These are phyloP conservation scores for Cosmorhoe ocellata DNA, from an alignment of 2,888 invertebrate genomes.

Conservation along the genomic window DNA sequence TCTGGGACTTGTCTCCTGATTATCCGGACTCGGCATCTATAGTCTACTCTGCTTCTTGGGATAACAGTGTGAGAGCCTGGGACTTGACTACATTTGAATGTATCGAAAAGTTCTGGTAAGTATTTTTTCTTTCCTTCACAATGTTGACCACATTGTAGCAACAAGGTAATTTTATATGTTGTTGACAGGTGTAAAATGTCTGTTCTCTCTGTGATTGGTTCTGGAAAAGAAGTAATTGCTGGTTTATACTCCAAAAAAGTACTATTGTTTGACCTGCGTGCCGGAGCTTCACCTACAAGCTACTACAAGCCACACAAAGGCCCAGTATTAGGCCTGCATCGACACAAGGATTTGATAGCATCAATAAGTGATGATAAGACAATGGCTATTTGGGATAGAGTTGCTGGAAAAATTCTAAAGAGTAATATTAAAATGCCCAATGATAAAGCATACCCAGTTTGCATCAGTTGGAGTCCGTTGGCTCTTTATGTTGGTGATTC, in stretches of 20 bases:
- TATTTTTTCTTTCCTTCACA: background rate
- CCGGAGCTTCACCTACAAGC: slow-evolving; percentile 59
- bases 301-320: slow-evolving; percentile 78
- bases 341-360: slow-evolving; percentile 72
- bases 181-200: slow-evolving; percentile 74
- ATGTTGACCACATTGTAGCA: background rate
- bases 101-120: slow-evolving; percentile 74
- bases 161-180: background rate
- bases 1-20: slow-evolving; percentile 82
- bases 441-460: slow-evolving; percentile 67
- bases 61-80: slow-evolving; percentile 83
- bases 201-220: slow-evolving; percentile 76
- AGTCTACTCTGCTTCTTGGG: slow-evolving; percentile 84
- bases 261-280: slow-evolving; percentile 77
- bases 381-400: slow-evolving; percentile 81
- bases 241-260: slow-evolving; percentile 82
- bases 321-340: slow-evolving; percentile 71
- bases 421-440: slow-evolving; percentile 64
- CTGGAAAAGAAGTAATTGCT: slow-evolving; percentile 72
- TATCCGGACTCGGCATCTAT: slow-evolving; percentile 60
- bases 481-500: slow-evolving; percentile 75
- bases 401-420: slow-evolving; percentile 69
- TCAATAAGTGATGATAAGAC: slow-evolving; percentile 84
- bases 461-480: slow-evolving; percentile 66
- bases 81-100: slow-evolving; percentile 67